Base-by-base conservation (phyloP, 2,888 invertebrate genomes). In the Sthenelais limicola region DNA sequence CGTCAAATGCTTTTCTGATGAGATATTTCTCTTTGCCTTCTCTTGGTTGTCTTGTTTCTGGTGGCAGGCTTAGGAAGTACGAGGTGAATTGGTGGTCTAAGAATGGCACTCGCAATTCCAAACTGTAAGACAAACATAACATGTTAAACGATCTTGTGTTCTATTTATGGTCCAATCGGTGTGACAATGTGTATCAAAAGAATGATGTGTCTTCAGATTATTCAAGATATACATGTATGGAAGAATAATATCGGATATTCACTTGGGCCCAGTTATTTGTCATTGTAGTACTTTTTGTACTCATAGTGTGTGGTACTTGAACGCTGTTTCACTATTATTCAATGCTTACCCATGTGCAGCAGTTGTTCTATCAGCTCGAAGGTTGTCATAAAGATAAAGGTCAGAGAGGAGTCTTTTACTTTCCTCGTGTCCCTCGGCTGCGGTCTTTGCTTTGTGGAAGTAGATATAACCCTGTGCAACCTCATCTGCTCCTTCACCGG, bases 401-500 rank as follows among this genome's bases (percentile, higher is more conserved):
- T 88, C 91, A 86, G 96, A 94, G 80, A 96, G 90, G 80, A 96
- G 90, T 74, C 92, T 90, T 73, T 92, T 81, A 82, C 94, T 93
- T 88, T 97, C 96, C 51, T 91, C 90, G 80, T 95, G 93, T 15
- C 92, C 95, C 5, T 91, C 92, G 33, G 89, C 85, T 12, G 91
- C 88, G 74, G 90, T 91, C 18, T 96, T 96, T 0, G 96, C 95
- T 81, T 95, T 94, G 85, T 95, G 92, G 87, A 97, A 97, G 86
- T 97, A 97, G 84, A 97, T 93, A 83, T 97, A 96, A 7, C 97
- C 97, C 82, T 97, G 96, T n/a, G 95, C 94, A 58, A 97, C 88
- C 89, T 97, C 97, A 87, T 97, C 97, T 0, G 97, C 94, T 0
- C 97, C 97, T 89, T 97, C 97, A 1, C 97, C 97, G 76, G 96